phyloP scores from a whole-genome alignment of 2,888 invertebrate genomes.

The Sericinus montela region DNA sequence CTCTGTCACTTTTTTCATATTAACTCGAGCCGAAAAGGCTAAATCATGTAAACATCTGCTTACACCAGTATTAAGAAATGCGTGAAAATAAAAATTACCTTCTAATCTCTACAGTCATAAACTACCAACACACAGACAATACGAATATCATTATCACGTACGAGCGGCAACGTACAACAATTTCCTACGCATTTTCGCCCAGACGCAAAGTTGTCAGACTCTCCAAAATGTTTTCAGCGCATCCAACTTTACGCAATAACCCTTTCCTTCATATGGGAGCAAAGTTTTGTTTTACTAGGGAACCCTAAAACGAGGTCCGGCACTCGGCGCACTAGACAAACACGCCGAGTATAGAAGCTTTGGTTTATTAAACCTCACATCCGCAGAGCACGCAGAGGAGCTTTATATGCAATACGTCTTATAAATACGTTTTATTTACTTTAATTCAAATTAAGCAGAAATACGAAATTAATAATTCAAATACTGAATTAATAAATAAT shows the following conservation, averaged over 20 bases:
- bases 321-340: constrained; percentile 15
- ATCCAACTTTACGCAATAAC: constrained; percentile 35
- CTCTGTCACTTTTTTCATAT: too few relatives aligned
- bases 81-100: too few relatives aligned
- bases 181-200: constrained; percentile 20
- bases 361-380: constrained; percentile 19
- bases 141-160: background rate
- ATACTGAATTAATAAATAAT: too few relatives aligned
- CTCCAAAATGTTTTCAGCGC: constrained; percentile 29
- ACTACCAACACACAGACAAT: too few relatives aligned
- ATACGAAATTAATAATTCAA: too few relatives aligned
- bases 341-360: constrained; percentile 18
- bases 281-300: constrained; percentile 21
- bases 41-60: too few relatives aligned
- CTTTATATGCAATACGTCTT: constrained; percentile 5
- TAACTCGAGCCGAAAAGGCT: too few relatives aligned
- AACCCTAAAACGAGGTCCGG: constrained; percentile 21
- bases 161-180: background rate
- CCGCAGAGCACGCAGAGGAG: constrained; percentile 1
- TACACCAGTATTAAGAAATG: too few relatives aligned
- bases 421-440: too few relatives aligned
- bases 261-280: constrained; percentile 28
- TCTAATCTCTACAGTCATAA: too few relatives aligned
- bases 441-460: too few relatives aligned
- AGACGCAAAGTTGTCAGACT: constrained; percentile 28